Base-by-base conservation (phyloP, 2,797 vertebrate species). In the Cyclopterus lumpus region DNA sequence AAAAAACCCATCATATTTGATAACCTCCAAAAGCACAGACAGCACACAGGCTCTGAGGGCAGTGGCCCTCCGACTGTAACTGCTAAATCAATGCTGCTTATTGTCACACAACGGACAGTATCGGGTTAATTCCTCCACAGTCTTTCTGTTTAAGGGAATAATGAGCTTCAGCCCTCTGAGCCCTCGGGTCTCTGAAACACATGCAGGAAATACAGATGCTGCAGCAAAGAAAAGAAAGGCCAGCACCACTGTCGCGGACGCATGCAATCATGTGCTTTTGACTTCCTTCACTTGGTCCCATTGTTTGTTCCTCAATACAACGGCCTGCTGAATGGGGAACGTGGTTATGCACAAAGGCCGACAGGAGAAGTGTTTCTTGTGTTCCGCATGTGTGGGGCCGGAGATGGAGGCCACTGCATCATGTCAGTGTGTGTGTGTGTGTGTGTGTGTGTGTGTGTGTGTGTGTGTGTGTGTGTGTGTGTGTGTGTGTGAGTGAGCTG, bases 61-160 rank as follows among this genome's bases (percentile, higher is more conserved):
- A 55, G 60, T 71, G 57, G 69, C 71, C 81, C 81, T 85, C 76
- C 80, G 80, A 75, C 77, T 83, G 78, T 84, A 90, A 92, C 87
- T 89, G 88, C 71, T 72, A 87, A 88, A 92, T 92, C 89, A 87
- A 84, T 92, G 88, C 73, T 86, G 79, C 87, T 89, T 91, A 88
- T 86, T 91, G 87, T 87, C 79, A 84, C 80, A 89, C 88, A 84
- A 72, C 82, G 71, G 80, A 88, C 81, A 88, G 75, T 84, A 64
- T 59, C 62, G 77, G 82, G 80, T 75, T 71, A 85, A 80, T 82
- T 59, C 75, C 81, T 66, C 61, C 75, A 68, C 73, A 57, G 44
- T 67, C 71, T 71, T 32, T 79, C 71, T 66, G 59, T 64, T 79
- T 61, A 51, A 68, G 55, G 44, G 64, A 81, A 73, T 71, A 70